phyloP scores from a whole-genome alignment of 1,140 invertebrate species.

The Hyles euphorbiae region DNA sequence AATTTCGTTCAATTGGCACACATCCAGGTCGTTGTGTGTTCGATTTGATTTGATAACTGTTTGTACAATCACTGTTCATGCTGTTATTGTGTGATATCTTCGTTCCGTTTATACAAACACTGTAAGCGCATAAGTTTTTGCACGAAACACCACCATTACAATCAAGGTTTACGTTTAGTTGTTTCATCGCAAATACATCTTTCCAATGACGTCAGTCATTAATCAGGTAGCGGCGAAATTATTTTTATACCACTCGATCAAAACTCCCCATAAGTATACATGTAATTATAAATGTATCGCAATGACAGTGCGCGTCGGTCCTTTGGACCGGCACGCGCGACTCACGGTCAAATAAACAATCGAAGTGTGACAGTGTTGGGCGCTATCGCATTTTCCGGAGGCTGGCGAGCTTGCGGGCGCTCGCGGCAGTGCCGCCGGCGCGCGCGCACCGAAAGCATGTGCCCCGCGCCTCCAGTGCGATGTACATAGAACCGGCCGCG shows the following conservation, averaged over 20 bases:
- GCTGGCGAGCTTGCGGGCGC: conserved; percentile 45
- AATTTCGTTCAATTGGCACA: conserved; percentile 36
- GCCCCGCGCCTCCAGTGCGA: conserved; percentile 55
- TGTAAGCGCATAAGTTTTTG: not conserved
- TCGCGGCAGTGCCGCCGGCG: conserved; percentile 61
- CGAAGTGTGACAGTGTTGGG: conserved; percentile 54
- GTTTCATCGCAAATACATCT: not conserved
- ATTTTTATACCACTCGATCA: conserved; percentile 6
- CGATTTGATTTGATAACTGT: conserved; percentile 49
- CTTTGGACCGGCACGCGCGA: conserved; percentile 31
- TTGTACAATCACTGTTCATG: conserved; percentile 42
- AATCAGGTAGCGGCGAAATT: not conserved
- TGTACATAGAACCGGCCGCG: conserved; percentile 72
- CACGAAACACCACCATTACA: not conserved
- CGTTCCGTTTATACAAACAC: conserved; percentile 23
- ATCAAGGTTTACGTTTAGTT: not conserved
- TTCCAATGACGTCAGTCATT: conserved; percentile 4
- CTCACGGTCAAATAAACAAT: conserved; percentile 61
- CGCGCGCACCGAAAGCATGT: conserved; percentile 71
- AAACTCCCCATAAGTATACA: not conserved
- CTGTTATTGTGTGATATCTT: conserved; percentile 31
- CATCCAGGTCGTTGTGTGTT: conserved; percentile 37
- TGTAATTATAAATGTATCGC: conserved; percentile 6
- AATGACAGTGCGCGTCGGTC: conserved; percentile 18
- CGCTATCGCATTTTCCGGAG: conserved; percentile 64